A percentile compares a stretch with the other conserved stretches of the same genome.
phyloP scores from a whole-genome alignment of 2,113 vertebrate genomes.

The Aldabrachelys gigantea region DNA sequence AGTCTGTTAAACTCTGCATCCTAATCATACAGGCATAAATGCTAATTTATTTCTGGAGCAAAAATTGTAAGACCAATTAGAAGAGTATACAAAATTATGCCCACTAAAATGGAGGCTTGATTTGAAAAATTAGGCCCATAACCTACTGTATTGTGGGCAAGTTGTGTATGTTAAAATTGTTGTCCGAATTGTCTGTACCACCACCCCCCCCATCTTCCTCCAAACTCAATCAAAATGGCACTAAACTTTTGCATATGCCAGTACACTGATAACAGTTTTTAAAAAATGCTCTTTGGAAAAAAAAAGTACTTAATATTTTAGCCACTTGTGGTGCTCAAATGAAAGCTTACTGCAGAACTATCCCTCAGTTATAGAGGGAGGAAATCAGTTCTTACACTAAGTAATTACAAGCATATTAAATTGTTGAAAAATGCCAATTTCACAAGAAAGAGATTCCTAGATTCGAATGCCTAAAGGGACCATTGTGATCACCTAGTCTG shows the following conservation, averaged over 20 bases:
- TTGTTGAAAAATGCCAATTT: neutral
- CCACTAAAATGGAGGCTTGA: neutral
- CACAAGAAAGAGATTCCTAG: neutral
- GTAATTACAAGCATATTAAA: neutral
- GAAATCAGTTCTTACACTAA: neutral
- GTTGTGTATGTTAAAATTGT: neutral
- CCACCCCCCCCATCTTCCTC: neutral
- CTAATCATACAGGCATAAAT: neutral
- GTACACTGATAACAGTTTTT: neutral
- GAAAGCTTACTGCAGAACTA: neutral
- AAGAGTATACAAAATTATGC: neutral
- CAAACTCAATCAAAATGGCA: accelerated
- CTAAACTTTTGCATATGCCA: neutral
- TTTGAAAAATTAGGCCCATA: neutral
- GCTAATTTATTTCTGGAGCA: neutral
- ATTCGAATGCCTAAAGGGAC: too few relatives aligned
- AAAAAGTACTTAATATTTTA: neutral
- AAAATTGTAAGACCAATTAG: neutral
- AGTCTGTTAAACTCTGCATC: neutral
- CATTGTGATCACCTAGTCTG: too few relatives aligned
- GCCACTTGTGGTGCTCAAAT: neutral
- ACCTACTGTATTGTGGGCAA: neutral
- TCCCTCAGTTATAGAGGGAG: neutral
- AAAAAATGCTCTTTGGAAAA: accelerated
- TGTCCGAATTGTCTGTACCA: neutral